These are phyloP conservation scores for Setipinna tenuifilis DNA, from an alignment of 2,797 vertebrate species.

Conservation along the genomic window DNA sequence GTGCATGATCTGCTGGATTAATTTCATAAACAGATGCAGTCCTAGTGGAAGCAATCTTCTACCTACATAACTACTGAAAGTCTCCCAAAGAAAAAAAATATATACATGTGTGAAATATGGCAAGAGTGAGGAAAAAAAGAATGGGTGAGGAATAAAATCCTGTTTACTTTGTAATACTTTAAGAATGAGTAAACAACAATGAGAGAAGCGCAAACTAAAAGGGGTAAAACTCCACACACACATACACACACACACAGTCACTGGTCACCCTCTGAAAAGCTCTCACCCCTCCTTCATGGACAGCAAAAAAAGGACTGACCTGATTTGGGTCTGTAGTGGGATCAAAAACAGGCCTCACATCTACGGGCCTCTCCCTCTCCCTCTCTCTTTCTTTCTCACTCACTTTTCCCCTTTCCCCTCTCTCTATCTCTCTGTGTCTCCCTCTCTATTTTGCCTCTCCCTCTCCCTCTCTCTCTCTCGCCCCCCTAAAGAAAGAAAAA, in stretches of 20 bases:
- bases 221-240: conserved; percentile 29
- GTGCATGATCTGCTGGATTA: neutral
- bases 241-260: neutral
- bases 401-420: too few relatives aligned
- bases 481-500: conserved; percentile 46
- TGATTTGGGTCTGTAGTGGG: conserved; percentile 57
- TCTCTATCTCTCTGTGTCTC: too few relatives aligned
- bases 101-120: too few relatives aligned
- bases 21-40: neutral
- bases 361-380: conserved; percentile 40
- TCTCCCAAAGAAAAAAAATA: neutral
- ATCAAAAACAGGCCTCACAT: conserved; percentile 61
- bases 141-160: too few relatives aligned
- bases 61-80: neutral
- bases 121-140: too few relatives aligned
- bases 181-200: too few relatives aligned
- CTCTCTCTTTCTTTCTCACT: neutral
- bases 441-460: neutral
- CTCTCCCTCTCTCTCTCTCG: neutral
- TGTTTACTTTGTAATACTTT: too few relatives aligned
- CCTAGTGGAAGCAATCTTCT: neutral
- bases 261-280: neutral
- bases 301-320: conserved; percentile 47
- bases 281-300: neutral
- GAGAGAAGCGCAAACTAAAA: too few relatives aligned